Evolutionary conservation across 2,888 invertebrate genomes (phyloP).

Genomic region (Andrena haemorrhoa): DNA sequence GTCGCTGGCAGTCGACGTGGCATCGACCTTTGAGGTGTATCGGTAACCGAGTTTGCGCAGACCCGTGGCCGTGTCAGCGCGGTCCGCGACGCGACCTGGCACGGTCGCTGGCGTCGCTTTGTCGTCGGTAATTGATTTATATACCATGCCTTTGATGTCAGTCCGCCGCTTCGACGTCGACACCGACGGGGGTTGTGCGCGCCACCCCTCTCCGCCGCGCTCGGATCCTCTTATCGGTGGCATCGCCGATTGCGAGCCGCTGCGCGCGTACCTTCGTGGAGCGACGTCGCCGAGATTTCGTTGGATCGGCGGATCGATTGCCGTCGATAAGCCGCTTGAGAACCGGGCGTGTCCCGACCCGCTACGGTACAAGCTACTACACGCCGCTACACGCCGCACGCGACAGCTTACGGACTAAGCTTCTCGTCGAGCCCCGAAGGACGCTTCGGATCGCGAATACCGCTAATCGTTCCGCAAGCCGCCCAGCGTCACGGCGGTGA

Average conservation of each 20-base stretch:
- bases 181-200: constrained; percentile 13
- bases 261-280: constrained; percentile 16
- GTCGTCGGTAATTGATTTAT: constrained; percentile 81
- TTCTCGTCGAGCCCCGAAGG: not conserved
- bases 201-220: constrained; percentile 3
- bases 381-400: not conserved
- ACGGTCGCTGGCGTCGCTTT: constrained; percentile 76
- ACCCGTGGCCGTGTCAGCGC: constrained; percentile 68
- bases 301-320: constrained; percentile 23
- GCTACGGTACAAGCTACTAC: not conserved
- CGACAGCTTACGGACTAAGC: not conserved
- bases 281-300: not conserved
- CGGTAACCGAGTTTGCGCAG: constrained; percentile 78
- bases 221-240: constrained; percentile 56
- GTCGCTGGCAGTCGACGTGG: constrained; percentile 55
- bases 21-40: constrained; percentile 72
- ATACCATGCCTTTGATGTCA: constrained; percentile 78
- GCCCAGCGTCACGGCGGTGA: not conserved
- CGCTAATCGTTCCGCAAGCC: not conserved
- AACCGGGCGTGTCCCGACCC: not conserved
- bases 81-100: constrained; percentile 35
- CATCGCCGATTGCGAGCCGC: constrained; percentile 41
- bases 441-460: not conserved
- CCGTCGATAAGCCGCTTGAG: not conserved
- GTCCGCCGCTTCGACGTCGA: constrained; percentile 61